Base-by-base conservation (phyloP, 2,797 vertebrate species). In the Arnoldichthys spilopterus region DNA sequence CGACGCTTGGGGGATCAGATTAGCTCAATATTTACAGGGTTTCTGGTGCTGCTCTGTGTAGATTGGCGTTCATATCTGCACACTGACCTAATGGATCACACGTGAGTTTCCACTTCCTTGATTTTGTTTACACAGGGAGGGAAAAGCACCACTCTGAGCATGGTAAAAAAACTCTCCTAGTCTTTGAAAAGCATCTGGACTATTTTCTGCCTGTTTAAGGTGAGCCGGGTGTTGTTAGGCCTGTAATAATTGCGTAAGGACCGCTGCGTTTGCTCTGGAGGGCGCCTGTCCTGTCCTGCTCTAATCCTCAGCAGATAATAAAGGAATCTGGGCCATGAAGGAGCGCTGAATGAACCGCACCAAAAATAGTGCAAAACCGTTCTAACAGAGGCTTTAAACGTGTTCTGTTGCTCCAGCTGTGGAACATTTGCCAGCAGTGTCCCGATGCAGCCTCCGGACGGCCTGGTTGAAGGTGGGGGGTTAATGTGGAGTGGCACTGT, bases 241-340 rank as follows among this genome's bases (percentile, higher is more conserved):
- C 87, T 91, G 88, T 91, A 93, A 92, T 90, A 90, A 88, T 95
- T 93, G 90, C 91, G 92, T 96, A 96, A 96, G 77, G 78, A 83
- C 81, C 85, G 85, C 93, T 93, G 92, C 91, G 93, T 89, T 83
- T 83, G 87, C 93, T 92, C 92, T 83, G 76, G 84, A 86, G 83
- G 75, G 83, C 86, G 85, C 89, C 88, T 88, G 91, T 90, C 93
- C 91, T 86, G 95, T 95, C 92, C 13, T 8, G 59, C 37, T 9
- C 16, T 93, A 94, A 94, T 92, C 87, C 88, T 71, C 9, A 82
- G 87, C 91, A 94, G 91, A 95, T 93, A n/a, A n/a, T n/a, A 89
- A 91, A 88, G 92, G 91, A 92, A 94, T 93, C 84, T 90, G 90
- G 92, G 91, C 76, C 91, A 89, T 71, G 20, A 28, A 80, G 78